Conservation (phyloP, 2,888 invertebrate species). For the Limnephilus rhombicus region DNA sequence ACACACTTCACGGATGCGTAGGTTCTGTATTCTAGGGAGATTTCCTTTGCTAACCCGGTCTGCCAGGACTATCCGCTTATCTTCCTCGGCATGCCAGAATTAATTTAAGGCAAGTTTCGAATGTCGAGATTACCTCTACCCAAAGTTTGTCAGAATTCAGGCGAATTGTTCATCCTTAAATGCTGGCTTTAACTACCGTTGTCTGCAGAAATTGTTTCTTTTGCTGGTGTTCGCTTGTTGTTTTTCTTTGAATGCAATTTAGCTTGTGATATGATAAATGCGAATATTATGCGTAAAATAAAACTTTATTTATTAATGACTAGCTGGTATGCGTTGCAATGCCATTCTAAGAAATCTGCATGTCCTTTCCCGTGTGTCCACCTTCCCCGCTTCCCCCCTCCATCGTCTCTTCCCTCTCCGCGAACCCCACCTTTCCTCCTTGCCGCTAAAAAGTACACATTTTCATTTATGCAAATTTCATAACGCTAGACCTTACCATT, state of each 20-base stretch:
- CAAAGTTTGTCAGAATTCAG: not conserved
- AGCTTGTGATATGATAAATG: not conserved
- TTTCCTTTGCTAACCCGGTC: not conserved
- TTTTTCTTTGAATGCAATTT: not conserved
- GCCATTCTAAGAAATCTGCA: no score
- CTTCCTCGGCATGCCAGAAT: not conserved
- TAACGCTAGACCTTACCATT: no score
- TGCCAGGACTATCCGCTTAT: not conserved
- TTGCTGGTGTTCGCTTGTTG: not conserved
- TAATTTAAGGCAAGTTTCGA: slow-evolving; percentile 18
- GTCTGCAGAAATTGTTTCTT: not conserved
- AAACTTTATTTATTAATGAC: no score
- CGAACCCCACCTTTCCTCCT: no score
- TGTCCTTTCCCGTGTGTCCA: no score
- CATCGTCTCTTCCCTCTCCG: no score
- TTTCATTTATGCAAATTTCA: no score
- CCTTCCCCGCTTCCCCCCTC: no score
- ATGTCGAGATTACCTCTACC: not conserved
- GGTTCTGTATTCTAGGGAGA: not conserved
- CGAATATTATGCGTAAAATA: not conserved
- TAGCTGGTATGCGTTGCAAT: no score
- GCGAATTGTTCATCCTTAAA: slow-evolving; percentile 6
- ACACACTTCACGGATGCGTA: not conserved
- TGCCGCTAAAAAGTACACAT: no score
- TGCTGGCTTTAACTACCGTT: not conserved